phyloP scores from a whole-genome alignment of 2,113 vertebrate genomes.

The Cheilinus undulatus region DNA sequence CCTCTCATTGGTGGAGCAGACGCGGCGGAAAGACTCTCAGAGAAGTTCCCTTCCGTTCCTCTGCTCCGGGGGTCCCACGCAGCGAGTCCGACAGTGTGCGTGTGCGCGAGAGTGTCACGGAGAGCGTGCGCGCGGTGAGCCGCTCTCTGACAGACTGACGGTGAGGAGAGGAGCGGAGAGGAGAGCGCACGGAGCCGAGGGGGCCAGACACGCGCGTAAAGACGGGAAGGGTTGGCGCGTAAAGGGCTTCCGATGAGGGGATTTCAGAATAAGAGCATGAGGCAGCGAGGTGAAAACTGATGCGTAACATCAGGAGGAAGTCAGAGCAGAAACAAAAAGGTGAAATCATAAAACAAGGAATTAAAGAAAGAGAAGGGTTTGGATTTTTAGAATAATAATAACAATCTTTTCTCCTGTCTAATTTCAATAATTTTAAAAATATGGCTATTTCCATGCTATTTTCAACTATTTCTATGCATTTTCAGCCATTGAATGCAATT shows the following conservation, averaged over 20 bases:
- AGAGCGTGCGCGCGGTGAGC: conserved; percentile 51
- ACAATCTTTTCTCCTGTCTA: too few relatives aligned
- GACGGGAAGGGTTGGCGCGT: not conserved
- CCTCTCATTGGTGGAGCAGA: conserved; percentile 62
- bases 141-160: conserved; percentile 61
- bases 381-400: too few relatives aligned
- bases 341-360: too few relatives aligned
- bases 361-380: too few relatives aligned
- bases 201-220: conserved; percentile 47
- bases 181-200: conserved; percentile 51
- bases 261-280: conserved; percentile 63
- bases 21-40: conserved; percentile 19
- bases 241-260: not conserved
- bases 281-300: too few relatives aligned
- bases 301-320: too few relatives aligned
- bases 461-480: too few relatives aligned
- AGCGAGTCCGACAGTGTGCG: conserved; percentile 15
- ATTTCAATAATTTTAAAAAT: too few relatives aligned
- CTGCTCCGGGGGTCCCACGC: conserved; percentile 29
- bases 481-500: too few relatives aligned
- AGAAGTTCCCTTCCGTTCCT: conserved; percentile 20
- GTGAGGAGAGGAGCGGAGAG: conserved; percentile 61
- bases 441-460: too few relatives aligned
- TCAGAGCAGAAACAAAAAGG: too few relatives aligned
- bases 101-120: conserved; percentile 8